Percentiles rank a stretch among this genome's conserved stretches.
phyloP scores from a whole-genome alignment of 30 jellyfish, hydroid and myxozoan genomes.

The Rhopilema esculentum region DNA sequence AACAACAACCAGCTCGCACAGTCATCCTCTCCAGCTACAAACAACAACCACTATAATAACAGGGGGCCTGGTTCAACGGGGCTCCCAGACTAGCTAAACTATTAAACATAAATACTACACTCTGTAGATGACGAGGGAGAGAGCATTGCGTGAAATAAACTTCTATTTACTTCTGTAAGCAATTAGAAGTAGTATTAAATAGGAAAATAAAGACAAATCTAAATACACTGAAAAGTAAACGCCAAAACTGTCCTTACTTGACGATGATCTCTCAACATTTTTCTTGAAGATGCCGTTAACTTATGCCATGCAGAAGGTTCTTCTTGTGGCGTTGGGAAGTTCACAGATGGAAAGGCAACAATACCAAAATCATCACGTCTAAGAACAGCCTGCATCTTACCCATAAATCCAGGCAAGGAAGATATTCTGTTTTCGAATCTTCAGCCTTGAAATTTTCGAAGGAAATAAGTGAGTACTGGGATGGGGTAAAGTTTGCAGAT shows the following conservation, averaged over 20 bases:
- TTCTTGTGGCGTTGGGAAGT: not conserved
- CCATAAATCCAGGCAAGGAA: conserved; percentile 16
- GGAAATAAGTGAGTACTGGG: conserved; percentile 11
- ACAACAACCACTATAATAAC: too few relatives aligned
- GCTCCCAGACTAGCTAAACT: too few relatives aligned
- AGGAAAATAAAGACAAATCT: not conserved
- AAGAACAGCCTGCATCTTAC: conserved; percentile 15
- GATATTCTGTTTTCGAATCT: conserved; percentile 3
- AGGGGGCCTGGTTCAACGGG: too few relatives aligned
- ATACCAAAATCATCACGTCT: conserved; percentile 9
- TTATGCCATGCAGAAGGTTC: conserved; percentile 19
- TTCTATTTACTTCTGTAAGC: not conserved
- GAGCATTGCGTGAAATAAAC: conserved; percentile 4
- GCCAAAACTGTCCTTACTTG: conserved; percentile 3
- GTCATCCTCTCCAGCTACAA: too few relatives aligned
- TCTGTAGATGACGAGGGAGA: not conserved
- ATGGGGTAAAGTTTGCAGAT: conserved; percentile 19
- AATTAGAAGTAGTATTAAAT: not conserved
- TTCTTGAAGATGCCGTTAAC: not conserved
- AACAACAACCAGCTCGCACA: too few relatives aligned
- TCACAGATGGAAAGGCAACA: not conserved
- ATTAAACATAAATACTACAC: too few relatives aligned
- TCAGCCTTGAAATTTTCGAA: conserved; percentile 6
- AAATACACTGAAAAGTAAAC: not conserved
- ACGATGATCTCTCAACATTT: conserved; percentile 14